Base-by-base conservation (phyloP, 2,888 invertebrate genomes). In the Trissoscelio sp. region DNA sequence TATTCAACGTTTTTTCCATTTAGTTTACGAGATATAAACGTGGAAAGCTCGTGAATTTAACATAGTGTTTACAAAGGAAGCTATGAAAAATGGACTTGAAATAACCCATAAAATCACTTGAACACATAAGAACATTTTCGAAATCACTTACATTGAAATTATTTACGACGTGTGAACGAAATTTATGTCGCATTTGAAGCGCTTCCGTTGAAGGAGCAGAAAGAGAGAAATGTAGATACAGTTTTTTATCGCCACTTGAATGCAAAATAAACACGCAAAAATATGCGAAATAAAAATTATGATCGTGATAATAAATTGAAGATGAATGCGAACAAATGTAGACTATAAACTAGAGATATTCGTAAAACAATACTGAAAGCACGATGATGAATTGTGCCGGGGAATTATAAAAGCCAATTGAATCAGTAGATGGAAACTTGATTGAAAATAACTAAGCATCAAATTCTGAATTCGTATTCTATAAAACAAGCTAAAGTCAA, bases 101-200 rank as follows among this genome's bases (percentile, higher is more conserved):
- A 77, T 69, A 55, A 39, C 55, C 62, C 34, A 64, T 78, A 78
- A 78, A 78, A 64, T 70, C 70, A 78, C 39, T 57, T 11, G 55
- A 64, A 62, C 75, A 20, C 51, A 57, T 67, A 67, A 75, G 67
- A 69, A 78, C 69, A 77, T 77, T 70, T 77, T 60, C 22, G 31
- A 69, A 77, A 77, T 77, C 77, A 77, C 69, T 70, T 70, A 70
- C 69, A 66, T 28, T 46, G 44, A 69, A 77, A 62, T 69, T 55
- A 69, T 77, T 77, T 77, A 77, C 48, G 69, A 77, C 44, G 62
- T 70, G 67, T 42, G 60, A 77, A 69, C 22, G n/a, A 42, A 72
- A 73, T 73, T 62, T 62, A 62, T 46, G 42, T 34, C 28, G 20
- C 24, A 24, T 58, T 48, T 28, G 22, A 58, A 20, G 24, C 44